Base-by-base conservation (phyloP, 2,113 vertebrate genomes). In the Procavia capensis region DNA sequence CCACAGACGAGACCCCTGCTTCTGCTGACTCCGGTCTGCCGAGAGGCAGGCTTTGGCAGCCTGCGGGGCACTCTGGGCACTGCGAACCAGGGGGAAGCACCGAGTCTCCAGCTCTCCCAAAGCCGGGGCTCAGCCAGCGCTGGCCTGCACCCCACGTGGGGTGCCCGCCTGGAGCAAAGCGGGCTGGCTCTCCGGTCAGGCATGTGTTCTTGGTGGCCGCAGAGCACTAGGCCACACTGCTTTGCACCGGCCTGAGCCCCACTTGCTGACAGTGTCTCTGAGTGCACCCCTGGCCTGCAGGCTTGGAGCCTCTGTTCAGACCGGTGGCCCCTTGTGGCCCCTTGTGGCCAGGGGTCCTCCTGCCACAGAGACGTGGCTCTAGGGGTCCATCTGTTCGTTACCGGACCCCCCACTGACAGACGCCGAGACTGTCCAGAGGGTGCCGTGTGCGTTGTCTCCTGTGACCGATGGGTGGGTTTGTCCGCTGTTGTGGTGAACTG, bases 321-420 rank as follows among this genome's bases (percentile, higher is more conserved):
- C 6, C 1, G 2, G 0, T 0, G 2, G 36, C 59, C 8, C 14
- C 39, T 0, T 3, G 0, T 10, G 2, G 36, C 59, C 8, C 14
- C 39, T 0, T 3, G 0, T 10, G n/a, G n/a, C n/a, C n/a, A 43
- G 59, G 43, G 50, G 17, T 59, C 66, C 47, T 31, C 9, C 76
- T n/a, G n/a, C n/a, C n/a, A 2, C 45, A 10, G 0, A 39, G 17
- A 31, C 8, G 0, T 24, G 10, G 27, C 17, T 70, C 20, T 59
- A 3, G 0, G 25, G 10, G 10, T 22, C 45, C 75, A 36, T n/a
- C 45, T 4, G 17, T 57, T 34, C 66, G 8, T 63, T 27, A 2
- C 2, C 11, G 17, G 6, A 0, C 9, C 54, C 57, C 25, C 41
- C 6, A 3, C 20, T 1, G 11, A 7, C 1, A 6, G 54, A 41